Percentiles rank a stretch among this genome's conserved stretches.
Conservation (phyloP, 2,113 vertebrate genomes). For the Oceanites oceanicus region DNA sequence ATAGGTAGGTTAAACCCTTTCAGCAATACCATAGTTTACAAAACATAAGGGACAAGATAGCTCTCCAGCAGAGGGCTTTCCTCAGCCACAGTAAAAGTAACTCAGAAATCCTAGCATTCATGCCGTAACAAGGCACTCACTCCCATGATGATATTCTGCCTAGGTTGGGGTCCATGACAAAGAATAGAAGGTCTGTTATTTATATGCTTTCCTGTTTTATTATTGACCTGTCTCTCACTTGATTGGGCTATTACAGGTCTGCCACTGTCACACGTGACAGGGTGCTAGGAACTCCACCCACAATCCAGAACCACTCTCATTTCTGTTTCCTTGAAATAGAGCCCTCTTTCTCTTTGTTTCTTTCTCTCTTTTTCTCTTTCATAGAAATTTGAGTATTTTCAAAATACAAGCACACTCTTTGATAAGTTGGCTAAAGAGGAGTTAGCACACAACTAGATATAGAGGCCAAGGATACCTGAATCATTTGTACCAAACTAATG, state of each 20-base stretch:
- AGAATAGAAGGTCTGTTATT: not conserved
- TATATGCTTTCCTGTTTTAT: not conserved
- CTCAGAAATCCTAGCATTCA: not conserved
- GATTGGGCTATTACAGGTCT: not conserved
- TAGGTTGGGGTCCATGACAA: not conserved
- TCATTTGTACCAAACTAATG: not conserved
- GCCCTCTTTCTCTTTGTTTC: not conserved
- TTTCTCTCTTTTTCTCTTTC: not conserved
- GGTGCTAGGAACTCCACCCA: not conserved
- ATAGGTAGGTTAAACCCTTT: not conserved
- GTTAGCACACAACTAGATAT: not conserved
- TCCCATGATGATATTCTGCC: not conserved
- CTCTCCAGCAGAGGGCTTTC: not conserved
- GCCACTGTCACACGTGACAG: not conserved
- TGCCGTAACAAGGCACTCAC: not conserved
- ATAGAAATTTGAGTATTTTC: not conserved
- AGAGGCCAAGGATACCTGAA: not conserved
- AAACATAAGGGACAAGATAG: not conserved
- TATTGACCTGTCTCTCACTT: not conserved
- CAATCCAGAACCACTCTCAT: not conserved
- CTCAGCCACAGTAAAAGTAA: not conserved
- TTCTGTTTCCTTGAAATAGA: not conserved
- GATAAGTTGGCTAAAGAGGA: not conserved
- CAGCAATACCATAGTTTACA: not conserved
- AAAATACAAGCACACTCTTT: not conserved